Evolutionary conservation across 2,797 vertebrate species (phyloP).

Genomic region (Euphonia xanthogaster): DNA sequence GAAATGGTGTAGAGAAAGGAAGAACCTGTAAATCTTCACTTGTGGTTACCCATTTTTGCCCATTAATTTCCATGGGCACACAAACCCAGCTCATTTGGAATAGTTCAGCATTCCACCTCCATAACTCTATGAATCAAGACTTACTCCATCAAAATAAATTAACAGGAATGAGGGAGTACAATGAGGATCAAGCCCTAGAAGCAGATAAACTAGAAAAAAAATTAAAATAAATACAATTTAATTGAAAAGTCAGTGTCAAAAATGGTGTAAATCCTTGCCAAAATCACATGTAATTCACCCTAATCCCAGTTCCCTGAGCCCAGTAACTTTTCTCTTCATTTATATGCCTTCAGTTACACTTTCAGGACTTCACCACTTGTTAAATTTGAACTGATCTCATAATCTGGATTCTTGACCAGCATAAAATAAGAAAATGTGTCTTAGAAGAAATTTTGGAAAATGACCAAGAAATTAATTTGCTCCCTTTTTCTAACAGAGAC

Average conservation of each 20-base stretch:
- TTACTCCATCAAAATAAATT: not conserved
- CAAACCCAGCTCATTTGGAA: not conserved
- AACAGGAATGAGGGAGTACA: fast-evolving
- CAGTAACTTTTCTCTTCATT: not conserved
- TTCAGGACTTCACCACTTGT: not conserved
- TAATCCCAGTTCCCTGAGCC: not conserved
- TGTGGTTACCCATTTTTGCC: not conserved
- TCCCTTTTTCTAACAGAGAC: not conserved
- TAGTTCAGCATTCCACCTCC: not conserved
- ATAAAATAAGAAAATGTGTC: not conserved
- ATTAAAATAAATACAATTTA: not conserved
- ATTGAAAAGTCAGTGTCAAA: not conserved
- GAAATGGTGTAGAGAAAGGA: not conserved
- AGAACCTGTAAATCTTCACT: not conserved
- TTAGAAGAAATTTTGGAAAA: not conserved
- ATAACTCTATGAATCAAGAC: fast-evolving
- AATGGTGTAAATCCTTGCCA: not conserved
- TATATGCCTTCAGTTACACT: not conserved
- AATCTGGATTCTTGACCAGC: not conserved
- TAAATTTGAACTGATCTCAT: not conserved
- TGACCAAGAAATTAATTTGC: not conserved
- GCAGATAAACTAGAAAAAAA: not conserved
- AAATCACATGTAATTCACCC: not conserved
- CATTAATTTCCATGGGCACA: fast-evolving
- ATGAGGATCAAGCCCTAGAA: not conserved